Evolutionary conservation across 2,888 invertebrate species (phyloP), one percentile per base, ranked within the genome.

Genomic region (Rhimphoctona megacephalus): DNA sequence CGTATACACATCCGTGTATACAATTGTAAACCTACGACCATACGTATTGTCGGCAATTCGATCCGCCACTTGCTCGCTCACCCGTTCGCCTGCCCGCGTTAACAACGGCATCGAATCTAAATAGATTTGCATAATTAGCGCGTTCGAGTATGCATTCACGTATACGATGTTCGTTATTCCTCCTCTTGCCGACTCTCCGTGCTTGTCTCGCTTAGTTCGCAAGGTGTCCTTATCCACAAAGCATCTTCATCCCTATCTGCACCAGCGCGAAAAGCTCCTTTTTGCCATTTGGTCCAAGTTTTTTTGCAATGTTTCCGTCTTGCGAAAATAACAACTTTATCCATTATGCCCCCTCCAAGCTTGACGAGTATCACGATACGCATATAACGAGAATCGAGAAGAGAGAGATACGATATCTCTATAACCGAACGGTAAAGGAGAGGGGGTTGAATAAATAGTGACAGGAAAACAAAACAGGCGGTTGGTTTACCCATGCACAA

Each of bases 91-190:
- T 73, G 54, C 81, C 33, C 81, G 67, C 90, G 92, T 92, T 92
- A 91, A 91, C 91, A 91, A 88, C 89, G 89, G 89, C 88, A 88
- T 88, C 86, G 85, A 87, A 91, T 89, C 91, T 91, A 90, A 92
- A 91, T 92, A 90, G 91, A 91, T 92, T 92, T 92, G 90, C 92
- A 92, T 92, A 92, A 92, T 92, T 91, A 91, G 90, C 90, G 90
- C 89, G 89, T 91, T 90, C 90, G 88, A 87, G 88, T 91, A 74
- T 87, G 89, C 88, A 89, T 88, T 88, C 88, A 87, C 70, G 91
- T 89, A 89, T 85, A 89, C 85, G 83, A 76, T 76, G 87, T 89
- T 89, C 85, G 79, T 88, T 85, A 83, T 67, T 74, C 80, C 86
- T 39, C 36, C 72, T 69, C 78, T 77, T 54, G 61, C 54, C 61